These are phyloP conservation scores for Trematomus bernacchii DNA, from an alignment of 2,797 vertebrate genomes.

Conservation along the genomic window DNA sequence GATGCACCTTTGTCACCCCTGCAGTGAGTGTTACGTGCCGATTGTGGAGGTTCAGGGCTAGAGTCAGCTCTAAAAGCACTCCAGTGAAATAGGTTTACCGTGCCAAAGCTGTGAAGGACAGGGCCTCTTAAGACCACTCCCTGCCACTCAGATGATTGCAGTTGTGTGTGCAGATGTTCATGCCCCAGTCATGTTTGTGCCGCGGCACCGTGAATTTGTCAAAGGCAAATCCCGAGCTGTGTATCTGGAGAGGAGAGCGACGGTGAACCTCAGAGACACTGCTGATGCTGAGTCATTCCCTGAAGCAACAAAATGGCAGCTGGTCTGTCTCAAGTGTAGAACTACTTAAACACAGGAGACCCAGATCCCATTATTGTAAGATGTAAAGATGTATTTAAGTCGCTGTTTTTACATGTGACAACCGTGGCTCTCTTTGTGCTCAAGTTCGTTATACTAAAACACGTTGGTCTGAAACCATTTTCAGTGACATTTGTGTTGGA, in stretches of 20 bases:
- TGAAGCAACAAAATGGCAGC: conserved; percentile 74
- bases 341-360: conserved; percentile 47
- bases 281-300: conserved; percentile 79
- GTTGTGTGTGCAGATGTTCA: conserved; percentile 77
- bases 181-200: conserved; percentile 59
- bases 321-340: conserved; percentile 67
- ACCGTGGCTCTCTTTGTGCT: background rate
- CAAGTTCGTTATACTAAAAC: background rate
- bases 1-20: conserved; percentile 86
- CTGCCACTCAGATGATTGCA: conserved; percentile 75
- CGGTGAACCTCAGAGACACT: conserved; percentile 57
- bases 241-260: conserved; percentile 45
- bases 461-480: background rate
- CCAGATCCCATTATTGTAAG: conserved; percentile 43
- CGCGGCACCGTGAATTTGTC: conserved; percentile 56
- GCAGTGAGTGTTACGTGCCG: conserved; percentile 84
- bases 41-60: conserved; percentile 81
- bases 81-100: conserved; percentile 84
- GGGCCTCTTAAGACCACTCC: conserved; percentile 82
- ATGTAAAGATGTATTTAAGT: conserved; percentile 29
- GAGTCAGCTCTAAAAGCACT: conserved; percentile 86
- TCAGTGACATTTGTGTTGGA: conserved; percentile 9
- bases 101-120: conserved; percentile 84
- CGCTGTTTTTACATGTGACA: conserved; percentile 18
- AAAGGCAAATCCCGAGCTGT: conserved; percentile 55